These are phyloP conservation scores for Osedax frankpressi DNA, from an alignment of 2,888 invertebrate species.

Conservation along the genomic window DNA sequence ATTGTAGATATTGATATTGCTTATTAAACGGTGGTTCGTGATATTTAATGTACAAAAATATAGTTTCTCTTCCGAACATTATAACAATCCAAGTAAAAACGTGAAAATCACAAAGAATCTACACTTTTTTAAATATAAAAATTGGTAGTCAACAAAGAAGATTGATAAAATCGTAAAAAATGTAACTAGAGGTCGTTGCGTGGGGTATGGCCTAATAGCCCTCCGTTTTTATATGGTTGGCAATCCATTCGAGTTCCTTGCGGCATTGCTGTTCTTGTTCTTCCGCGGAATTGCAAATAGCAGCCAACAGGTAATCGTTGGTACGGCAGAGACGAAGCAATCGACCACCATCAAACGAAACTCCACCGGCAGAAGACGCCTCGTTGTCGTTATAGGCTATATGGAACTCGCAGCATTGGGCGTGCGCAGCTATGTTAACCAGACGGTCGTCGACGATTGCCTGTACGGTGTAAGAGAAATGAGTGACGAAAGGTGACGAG, in stretches of 20 bases:
- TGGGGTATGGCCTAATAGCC: conserved; percentile 25
- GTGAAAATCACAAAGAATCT: no score
- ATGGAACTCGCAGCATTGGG: conserved; percentile 16
- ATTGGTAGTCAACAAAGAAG: no score
- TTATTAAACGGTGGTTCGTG: no score
- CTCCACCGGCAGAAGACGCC: conserved; percentile 11
- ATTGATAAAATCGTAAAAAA: no score
- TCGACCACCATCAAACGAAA: not conserved
- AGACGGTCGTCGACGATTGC: conserved; percentile 5
- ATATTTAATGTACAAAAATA: no score
- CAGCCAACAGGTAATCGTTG: conserved; percentile 24
- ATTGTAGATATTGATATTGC: no score
- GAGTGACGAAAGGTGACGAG: no score
- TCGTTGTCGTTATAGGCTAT: conserved; percentile 15
- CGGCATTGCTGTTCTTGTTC: conserved; percentile 11
- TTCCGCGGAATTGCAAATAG: conserved; percentile 10
- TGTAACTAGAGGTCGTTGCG: no score
- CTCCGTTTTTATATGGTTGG: conserved; percentile 24
- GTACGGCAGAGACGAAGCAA: conserved; percentile 21
- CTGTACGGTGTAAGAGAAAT: no score
- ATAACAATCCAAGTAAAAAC: no score
- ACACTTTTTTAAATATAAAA: no score
- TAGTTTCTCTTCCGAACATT: no score
- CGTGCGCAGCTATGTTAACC: conserved; percentile 1
- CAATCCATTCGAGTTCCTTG: conserved; percentile 24